phyloP scores from a whole-genome alignment of 2,888 invertebrate genomes.

The Apotomis turbidana region DNA sequence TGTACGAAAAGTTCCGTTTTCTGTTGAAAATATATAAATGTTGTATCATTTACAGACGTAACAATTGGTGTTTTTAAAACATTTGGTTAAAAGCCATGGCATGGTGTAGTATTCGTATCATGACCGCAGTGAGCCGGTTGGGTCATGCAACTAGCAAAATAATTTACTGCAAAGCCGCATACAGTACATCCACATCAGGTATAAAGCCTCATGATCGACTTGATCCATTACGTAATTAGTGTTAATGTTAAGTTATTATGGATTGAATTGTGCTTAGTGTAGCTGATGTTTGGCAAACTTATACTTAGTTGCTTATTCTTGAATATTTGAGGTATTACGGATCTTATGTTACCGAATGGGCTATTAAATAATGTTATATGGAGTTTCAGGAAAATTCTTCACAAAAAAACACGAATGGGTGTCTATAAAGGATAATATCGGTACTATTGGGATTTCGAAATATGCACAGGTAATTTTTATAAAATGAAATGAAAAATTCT shows the following conservation, averaged over 20 bases:
- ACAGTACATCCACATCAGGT: slow-evolving; percentile 64
- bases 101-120: slow-evolving; percentile 53
- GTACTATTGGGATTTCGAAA: slow-evolving; percentile 92
- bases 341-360: too few relatives aligned
- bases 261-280: too few relatives aligned
- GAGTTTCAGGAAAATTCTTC: slow-evolving; percentile 51
- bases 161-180: slow-evolving; percentile 57
- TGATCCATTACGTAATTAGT: too few relatives aligned
- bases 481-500: too few relatives aligned
- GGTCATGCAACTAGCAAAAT: slow-evolving; percentile 44
- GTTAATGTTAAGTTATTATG: too few relatives aligned
- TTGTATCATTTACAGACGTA: too few relatives aligned
- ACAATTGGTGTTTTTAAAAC: neutral
- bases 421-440: slow-evolving; percentile 87
- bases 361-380: neutral
- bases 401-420: slow-evolving; percentile 97
- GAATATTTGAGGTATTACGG: too few relatives aligned
- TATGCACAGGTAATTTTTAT: slow-evolving; percentile 87
- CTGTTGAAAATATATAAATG: too few relatives aligned
- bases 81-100: slow-evolving; percentile 51
- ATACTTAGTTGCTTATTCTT: too few relatives aligned
- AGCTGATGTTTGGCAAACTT: too few relatives aligned
- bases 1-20: too few relatives aligned
- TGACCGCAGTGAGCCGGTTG: slow-evolving; percentile 53
- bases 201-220: neutral